Evolutionary conservation across 2,113 vertebrate genomes (phyloP), one percentile per base, ranked within the genome.

Genomic region (Dasyurus viverrinus): DNA sequence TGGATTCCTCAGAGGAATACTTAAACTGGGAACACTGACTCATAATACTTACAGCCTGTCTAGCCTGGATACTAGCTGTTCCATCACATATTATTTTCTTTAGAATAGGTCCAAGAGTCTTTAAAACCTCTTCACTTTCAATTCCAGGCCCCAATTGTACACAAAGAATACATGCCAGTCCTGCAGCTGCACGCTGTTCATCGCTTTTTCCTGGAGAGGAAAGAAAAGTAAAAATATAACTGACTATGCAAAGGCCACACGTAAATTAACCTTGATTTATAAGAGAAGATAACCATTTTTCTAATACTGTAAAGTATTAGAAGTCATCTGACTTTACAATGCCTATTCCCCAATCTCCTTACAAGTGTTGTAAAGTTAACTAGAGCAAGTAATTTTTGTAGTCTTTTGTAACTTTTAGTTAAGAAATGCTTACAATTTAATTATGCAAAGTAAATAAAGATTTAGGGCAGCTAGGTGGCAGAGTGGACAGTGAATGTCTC

Each of bases 41-140:
- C 68, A 84, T 90, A 36, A 95, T 91, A 99, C 99, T 99, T 98
- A 99, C 99, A 91, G 99, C 99, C 95, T 99, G 99, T 95, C 99
- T 98, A 93, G 99, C 99, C 97, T 99, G 99, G 91, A 99, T 97
- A 98, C 98, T 99, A 55, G 99, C 99, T 91, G 99, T 97, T 96
- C 98, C 99, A 94, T 99, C 99, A 95, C 98, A 99, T 96, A 99
- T 98, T 93, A 99, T 99, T 96, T 99, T 99, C 98, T 99, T 99
- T 97, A 99, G 99, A 97, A 99, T 94, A 0, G 99, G 99, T 96
- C 99, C 99, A 93, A 99, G 98, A 89, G 99, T 99, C 98, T 99
- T 99, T 94, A 99, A 99, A 95, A 99, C 99, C 97, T 99, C 99
- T 97, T 99, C 99, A 27, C 99, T 99, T 98, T 99, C 99, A 50